These are phyloP conservation scores for Xestobium rufovillosum DNA, from an alignment of 2,888 invertebrate genomes.

Conservation along the genomic window DNA sequence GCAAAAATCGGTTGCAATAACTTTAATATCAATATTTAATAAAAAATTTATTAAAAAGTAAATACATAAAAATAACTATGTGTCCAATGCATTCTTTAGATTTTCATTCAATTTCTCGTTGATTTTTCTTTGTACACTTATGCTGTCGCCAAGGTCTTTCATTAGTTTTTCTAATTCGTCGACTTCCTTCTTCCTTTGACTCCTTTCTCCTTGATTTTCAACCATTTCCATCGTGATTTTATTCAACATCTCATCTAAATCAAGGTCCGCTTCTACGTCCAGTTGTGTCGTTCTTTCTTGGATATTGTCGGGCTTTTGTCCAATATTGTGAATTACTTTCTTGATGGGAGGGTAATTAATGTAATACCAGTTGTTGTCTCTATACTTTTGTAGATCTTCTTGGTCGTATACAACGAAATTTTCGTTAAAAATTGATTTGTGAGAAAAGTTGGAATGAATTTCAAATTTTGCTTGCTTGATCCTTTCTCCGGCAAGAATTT, in stretches of 20 bases:
- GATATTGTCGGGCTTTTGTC: conserved; percentile 8
- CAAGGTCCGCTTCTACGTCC: conserved; percentile 17
- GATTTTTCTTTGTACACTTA: conserved; percentile 34
- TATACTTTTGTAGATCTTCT: conserved; percentile 47
- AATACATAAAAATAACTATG: conserved; percentile 4
- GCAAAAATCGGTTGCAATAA: no score
- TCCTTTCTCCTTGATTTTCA: conserved; percentile 12
- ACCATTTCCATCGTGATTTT: conserved; percentile 14
- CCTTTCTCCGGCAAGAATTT: conserved; percentile 50
- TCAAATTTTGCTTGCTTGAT: conserved; percentile 42
- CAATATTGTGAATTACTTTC: conserved; percentile 4
- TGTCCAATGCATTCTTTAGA: conserved; percentile 21
- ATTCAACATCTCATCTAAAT: conserved; percentile 22
- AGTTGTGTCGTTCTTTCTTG: conserved; percentile 1
- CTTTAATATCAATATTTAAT: no score
- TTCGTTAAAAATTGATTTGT: conserved; percentile 32
- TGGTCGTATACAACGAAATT: conserved; percentile 51
- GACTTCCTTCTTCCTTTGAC: conserved; percentile 26
- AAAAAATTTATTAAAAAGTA: background rate
- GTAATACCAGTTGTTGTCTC: conserved; percentile 55
- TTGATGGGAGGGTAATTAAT: conserved; percentile 37
- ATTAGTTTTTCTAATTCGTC: conserved; percentile 31
- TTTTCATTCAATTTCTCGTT: conserved; percentile 26
- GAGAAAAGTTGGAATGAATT: conserved; percentile 29
- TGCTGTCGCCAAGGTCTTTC: conserved; percentile 37